Conservation (phyloP, 1,140 invertebrate species). For the Drepana arcuata region DNA sequence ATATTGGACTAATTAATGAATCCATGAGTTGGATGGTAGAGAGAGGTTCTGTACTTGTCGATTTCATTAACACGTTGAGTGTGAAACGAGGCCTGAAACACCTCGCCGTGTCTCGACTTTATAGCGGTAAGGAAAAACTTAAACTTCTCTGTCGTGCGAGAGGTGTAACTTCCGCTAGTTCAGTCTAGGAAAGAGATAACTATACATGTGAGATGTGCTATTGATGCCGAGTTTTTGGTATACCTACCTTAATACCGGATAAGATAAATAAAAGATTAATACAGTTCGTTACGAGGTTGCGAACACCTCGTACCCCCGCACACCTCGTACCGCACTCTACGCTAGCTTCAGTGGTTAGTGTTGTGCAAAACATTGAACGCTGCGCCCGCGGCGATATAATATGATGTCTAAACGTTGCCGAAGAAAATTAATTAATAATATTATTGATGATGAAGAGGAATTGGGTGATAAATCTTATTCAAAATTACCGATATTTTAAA, state of each 20-base stretch:
- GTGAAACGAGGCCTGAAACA: background rate
- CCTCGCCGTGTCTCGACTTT: background rate
- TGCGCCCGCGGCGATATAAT: background rate
- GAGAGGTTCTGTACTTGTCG: too few species aligned
- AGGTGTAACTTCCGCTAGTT: constrained; percentile 8
- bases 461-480: background rate
- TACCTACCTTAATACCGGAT: constrained; percentile 2
- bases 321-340: constrained; percentile 15
- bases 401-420: constrained; percentile 11
- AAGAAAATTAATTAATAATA: constrained; percentile 12
- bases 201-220: constrained; percentile 10
- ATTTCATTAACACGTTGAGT: background rate
- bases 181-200: constrained; percentile 5
- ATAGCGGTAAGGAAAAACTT: constrained; percentile 4
- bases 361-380: constrained; percentile 2
- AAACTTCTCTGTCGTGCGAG: constrained; percentile 6
- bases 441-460: constrained; percentile 5
- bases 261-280: constrained; percentile 7
- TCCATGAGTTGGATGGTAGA: too few species aligned
- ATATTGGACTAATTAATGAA: too few species aligned
- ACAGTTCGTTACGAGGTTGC: constrained; percentile 10
- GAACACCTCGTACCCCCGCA: constrained; percentile 13
- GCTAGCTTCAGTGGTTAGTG: constrained; percentile 11
- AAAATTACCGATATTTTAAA: background rate
- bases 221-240: constrained; percentile 6